Evolutionary conservation across 23 tunicate genomes (phyloP).

Genomic region (Styela plicata): DNA sequence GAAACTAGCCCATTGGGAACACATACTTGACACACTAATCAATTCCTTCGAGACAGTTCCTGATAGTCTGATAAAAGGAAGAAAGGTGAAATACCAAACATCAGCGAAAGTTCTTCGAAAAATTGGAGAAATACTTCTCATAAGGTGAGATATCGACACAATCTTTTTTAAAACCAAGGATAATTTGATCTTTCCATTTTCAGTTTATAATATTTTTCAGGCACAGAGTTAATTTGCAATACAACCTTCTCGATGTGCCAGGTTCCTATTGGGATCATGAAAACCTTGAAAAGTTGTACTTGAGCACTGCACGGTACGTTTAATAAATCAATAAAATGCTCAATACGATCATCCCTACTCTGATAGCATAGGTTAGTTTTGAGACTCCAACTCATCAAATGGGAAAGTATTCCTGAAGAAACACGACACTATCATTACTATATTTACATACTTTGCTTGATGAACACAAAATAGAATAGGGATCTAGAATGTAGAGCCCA

Average conservation of each 20-base stretch:
- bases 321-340: too few relatives aligned
- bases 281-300: slow-evolving; percentile 55
- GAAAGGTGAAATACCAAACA: slow-evolving; percentile 26
- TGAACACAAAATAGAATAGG: too few relatives aligned
- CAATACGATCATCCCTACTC: too few relatives aligned
- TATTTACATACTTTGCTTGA: too few relatives aligned
- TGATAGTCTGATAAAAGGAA: slow-evolving; percentile 38
- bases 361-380: too few relatives aligned
- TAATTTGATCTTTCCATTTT: too few relatives aligned
- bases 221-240: slow-evolving; percentile 64
- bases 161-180: neutral
- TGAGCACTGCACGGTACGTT: slow-evolving; percentile 52
- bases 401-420: too few relatives aligned
- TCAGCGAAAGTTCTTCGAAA: slow-evolving; percentile 47
- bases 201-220: neutral
- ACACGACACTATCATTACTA: too few relatives aligned
- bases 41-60: slow-evolving; percentile 65
- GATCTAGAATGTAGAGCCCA: too few relatives aligned
- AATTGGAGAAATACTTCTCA: slow-evolving; percentile 70
- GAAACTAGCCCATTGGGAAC: slow-evolving; percentile 86
- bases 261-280: slow-evolving; percentile 87
- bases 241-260: slow-evolving; percentile 63
- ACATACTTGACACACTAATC: slow-evolving; percentile 56
- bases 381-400: too few relatives aligned
- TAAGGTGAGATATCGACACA: slow-evolving; percentile 34